phyloP scores from a whole-genome alignment of 2,797 vertebrate species.

The Hoplostethus atlanticus region DNA sequence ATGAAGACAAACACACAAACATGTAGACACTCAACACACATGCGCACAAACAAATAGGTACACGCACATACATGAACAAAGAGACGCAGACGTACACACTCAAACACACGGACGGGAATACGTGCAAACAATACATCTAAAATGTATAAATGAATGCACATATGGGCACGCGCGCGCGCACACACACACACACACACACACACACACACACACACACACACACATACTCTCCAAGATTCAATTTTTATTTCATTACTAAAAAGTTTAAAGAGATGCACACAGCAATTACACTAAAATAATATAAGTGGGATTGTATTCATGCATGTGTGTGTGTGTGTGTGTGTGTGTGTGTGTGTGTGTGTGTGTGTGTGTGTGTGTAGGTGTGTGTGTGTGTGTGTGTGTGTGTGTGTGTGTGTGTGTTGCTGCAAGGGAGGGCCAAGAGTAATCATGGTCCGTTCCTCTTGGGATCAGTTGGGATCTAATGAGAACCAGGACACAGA shows the following conservation, averaged over 20 bases:
- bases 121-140: neutral
- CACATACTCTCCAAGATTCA: neutral
- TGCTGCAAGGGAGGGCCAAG: neutral
- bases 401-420: conserved; percentile 14
- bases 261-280: too few relatives aligned
- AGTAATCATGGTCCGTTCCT: conserved; percentile 38
- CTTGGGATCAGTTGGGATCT: conserved; percentile 21
- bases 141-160: conserved; percentile 1
- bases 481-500: conserved; percentile 47
- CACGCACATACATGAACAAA: neutral
- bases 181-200: neutral
- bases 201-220: neutral
- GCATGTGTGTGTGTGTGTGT: neutral
- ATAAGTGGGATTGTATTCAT: neutral
- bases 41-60: neutral
- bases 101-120: neutral
- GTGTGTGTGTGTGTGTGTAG: conserved; percentile 5
- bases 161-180: neutral
- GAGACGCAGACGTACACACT: neutral
- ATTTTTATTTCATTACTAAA: too few relatives aligned
- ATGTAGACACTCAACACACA: too few relatives aligned
- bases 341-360: conserved; percentile 3
- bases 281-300: neutral
- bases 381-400: conserved; percentile 5
- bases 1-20: neutral